A percentile compares a stretch with the other conserved stretches of the same genome.
phyloP scores from a whole-genome alignment of 2,888 invertebrate species.

The Cerastis leucographa region DNA sequence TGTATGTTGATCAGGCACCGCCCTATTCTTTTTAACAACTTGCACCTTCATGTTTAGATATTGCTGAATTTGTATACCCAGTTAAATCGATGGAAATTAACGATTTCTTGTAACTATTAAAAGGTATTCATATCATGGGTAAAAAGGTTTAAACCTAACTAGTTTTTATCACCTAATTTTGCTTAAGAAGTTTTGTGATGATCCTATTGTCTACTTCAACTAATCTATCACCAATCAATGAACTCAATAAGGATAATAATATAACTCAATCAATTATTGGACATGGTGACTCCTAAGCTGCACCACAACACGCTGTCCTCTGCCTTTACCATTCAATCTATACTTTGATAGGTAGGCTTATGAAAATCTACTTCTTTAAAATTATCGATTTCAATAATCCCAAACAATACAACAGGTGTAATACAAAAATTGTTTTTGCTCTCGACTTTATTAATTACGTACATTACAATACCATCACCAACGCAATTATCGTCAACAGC shows the following conservation, averaged over 20 bases:
- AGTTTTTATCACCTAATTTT: constrained; percentile 6
- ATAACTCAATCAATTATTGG: too few relatives aligned
- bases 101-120: constrained; percentile 65
- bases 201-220: background rate
- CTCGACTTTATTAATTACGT: constrained; percentile 33
- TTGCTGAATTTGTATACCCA: constrained; percentile 73
- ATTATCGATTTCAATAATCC: background rate
- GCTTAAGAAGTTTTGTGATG: background rate
- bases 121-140: constrained; percentile 57
- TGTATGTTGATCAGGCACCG: constrained; percentile 70
- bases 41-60: constrained; percentile 76
- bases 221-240: background rate
- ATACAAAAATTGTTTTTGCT: constrained; percentile 1
- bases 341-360: background rate
- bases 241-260: too few relatives aligned
- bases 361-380: background rate
- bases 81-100: constrained; percentile 71
- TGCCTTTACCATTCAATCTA: background rate
- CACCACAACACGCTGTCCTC: background rate
- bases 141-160: constrained; percentile 10
- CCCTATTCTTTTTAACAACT: constrained; percentile 64
- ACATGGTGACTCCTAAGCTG: background rate
- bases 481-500: constrained; percentile 42
- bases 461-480: constrained; percentile 39
- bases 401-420: background rate